phyloP scores from a whole-genome alignment of 2,113 vertebrate species.

The Spea multiplicata region DNA sequence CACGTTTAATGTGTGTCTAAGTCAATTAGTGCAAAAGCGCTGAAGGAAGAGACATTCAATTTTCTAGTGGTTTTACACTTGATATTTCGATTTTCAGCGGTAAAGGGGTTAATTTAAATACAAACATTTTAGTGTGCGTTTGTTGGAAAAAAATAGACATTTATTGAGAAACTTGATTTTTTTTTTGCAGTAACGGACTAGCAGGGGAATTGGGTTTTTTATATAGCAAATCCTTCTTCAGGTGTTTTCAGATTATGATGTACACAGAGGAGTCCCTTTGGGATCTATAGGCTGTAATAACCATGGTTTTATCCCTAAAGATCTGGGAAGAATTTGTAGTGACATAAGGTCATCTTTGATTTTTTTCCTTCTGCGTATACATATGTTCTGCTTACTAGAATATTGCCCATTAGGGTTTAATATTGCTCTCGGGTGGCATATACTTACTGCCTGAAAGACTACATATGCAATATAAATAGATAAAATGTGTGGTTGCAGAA shows the following conservation, averaged over 20 bases:
- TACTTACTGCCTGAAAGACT: neutral
- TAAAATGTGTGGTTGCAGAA: too few relatives aligned
- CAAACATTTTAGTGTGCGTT: neutral
- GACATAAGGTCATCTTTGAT: neutral
- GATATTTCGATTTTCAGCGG: neutral
- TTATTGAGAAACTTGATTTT: neutral
- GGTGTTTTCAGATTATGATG: neutral
- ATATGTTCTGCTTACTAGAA: constrained; percentile 9
- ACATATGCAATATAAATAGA: too few relatives aligned
- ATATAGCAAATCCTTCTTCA: neutral
- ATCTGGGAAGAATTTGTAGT: neutral
- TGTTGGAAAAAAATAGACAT: neutral
- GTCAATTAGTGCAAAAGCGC: constrained; percentile 9
- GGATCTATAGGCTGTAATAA: neutral
- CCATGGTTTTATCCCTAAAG: constrained; percentile 1
- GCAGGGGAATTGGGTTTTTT: neutral
- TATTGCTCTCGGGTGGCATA: neutral
- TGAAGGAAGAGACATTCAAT: neutral
- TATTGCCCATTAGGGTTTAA: constrained; percentile 3
- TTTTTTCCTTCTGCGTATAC: neutral
- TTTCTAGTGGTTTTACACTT: neutral
- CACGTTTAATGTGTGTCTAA: constrained; percentile 2
- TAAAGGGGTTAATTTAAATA: too few relatives aligned
- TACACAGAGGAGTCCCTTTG: neutral
- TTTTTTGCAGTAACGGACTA: neutral